phyloP scores from a whole-genome alignment of 2,113 vertebrate species.

The Tetrax tetrax region DNA sequence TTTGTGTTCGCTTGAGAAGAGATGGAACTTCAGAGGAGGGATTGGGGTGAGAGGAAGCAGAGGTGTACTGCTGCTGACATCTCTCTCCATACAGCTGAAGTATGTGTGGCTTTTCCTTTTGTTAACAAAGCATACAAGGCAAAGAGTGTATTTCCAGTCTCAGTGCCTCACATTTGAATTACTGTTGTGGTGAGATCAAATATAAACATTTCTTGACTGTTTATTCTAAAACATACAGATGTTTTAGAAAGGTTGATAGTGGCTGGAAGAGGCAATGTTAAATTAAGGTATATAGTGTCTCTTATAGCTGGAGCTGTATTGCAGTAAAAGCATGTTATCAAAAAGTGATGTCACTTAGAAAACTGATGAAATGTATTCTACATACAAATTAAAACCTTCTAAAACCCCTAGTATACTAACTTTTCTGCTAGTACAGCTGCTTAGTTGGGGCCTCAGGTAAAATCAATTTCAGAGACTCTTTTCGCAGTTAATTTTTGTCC shows the following conservation, averaged over 20 bases:
- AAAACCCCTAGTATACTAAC: not conserved
- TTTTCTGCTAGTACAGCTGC: not conserved
- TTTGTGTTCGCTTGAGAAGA: not conserved
- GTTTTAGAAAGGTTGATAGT: not conserved
- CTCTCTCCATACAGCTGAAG: not conserved
- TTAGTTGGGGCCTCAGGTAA: not conserved
- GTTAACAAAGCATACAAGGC: not conserved
- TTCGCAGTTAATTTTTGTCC: not conserved
- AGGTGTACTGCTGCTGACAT: not conserved
- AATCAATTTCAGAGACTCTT: not conserved
- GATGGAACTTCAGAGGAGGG: not conserved
- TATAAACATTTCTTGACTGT: constrained; percentile 2
- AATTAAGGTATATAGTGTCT: not conserved
- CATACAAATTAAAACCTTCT: not conserved
- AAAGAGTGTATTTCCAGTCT: not conserved
- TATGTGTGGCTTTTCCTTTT: not conserved
- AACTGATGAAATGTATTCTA: not conserved
- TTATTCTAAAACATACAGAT: not conserved
- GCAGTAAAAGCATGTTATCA: not conserved
- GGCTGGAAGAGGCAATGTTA: not conserved
- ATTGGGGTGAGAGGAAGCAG: constrained; percentile 8
- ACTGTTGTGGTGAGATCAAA: constrained; percentile 9
- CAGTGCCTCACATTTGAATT: not conserved
- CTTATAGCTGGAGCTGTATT: not conserved
- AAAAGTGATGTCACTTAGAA: not conserved